Conservation (phyloP, 2,113 vertebrate genomes). For the Falcunculus frontatus region DNA sequence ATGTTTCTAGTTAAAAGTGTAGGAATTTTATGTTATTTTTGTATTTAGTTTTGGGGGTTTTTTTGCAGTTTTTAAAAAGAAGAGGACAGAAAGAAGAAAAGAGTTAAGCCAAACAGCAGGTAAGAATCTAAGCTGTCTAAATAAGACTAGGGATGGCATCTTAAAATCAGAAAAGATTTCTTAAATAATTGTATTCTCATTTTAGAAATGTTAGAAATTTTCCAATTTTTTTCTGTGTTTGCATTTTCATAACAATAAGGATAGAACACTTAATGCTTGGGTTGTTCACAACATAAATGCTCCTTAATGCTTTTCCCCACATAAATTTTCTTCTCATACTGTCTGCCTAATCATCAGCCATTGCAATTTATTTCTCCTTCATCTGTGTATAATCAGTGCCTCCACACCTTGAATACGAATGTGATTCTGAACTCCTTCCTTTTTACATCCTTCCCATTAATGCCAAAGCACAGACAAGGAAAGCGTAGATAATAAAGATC, state of each 20-base stretch:
- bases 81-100: neutral
- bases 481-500: neutral
- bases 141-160: neutral
- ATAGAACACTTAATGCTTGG: neutral
- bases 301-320: neutral
- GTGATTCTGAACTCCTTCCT: neutral
- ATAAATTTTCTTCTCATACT: neutral
- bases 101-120: neutral
- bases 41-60: neutral
- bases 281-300: neutral
- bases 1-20: neutral
- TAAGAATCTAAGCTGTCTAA: neutral
- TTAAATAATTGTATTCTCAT: neutral
- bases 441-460: neutral
- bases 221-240: neutral
- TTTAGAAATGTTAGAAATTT: neutral
- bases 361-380: neutral
- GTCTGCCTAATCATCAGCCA: neutral
- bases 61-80: neutral
- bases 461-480: neutral
- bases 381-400: neutral
- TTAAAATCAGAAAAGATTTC: neutral
- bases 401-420: neutral
- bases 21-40: neutral
- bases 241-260: neutral